A percentile compares a stretch with the other conserved stretches of the same genome.
phyloP scores from a whole-genome alignment of 2,797 vertebrate genomes.

The Molossus molossus region DNA sequence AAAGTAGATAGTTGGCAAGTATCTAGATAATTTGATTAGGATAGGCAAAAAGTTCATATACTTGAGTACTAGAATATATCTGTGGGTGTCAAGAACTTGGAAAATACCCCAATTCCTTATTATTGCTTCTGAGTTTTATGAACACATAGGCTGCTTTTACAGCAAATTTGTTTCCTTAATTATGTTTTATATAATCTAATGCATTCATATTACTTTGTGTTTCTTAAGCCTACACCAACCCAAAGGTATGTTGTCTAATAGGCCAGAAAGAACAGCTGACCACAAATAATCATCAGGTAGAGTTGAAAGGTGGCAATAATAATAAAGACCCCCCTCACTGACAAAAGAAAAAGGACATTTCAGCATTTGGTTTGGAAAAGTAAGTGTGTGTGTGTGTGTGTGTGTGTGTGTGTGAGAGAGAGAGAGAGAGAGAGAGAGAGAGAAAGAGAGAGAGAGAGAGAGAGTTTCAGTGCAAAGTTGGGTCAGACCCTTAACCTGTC shows the following conservation, averaged over 20 bases:
- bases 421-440: too few species aligned
- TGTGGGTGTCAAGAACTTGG: not conserved
- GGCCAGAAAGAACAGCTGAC: conserved; percentile 31
- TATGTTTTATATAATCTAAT: conserved; percentile 63
- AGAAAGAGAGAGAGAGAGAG: not conserved
- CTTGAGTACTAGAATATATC: not conserved
- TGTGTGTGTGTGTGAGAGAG: not conserved
- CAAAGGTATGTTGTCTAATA: not conserved
- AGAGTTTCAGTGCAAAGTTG: not conserved
- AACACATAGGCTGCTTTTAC: conserved; percentile 55
- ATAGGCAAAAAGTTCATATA: conserved; percentile 33
- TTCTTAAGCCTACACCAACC: not conserved
- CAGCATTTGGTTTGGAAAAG: conserved; percentile 8
- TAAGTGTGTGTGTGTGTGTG: not conserved
- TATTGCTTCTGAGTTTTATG: conserved; percentile 41
- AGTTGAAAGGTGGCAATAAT: not conserved
- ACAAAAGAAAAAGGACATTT: not conserved
- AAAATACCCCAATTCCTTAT: conserved; percentile 38
- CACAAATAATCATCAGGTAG: not conserved
- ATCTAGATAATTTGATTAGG: not conserved
- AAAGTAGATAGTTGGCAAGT: conserved; percentile 32
- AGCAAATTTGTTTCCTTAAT: conserved; percentile 48
- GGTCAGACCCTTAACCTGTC: conserved; percentile 56
- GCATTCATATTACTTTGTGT: conserved; percentile 9
- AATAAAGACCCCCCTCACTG: not conserved